Percentiles rank a stretch among this genome's conserved stretches.
phyloP scores from a whole-genome alignment of 2,113 vertebrate species.

The Morone chrysops region DNA sequence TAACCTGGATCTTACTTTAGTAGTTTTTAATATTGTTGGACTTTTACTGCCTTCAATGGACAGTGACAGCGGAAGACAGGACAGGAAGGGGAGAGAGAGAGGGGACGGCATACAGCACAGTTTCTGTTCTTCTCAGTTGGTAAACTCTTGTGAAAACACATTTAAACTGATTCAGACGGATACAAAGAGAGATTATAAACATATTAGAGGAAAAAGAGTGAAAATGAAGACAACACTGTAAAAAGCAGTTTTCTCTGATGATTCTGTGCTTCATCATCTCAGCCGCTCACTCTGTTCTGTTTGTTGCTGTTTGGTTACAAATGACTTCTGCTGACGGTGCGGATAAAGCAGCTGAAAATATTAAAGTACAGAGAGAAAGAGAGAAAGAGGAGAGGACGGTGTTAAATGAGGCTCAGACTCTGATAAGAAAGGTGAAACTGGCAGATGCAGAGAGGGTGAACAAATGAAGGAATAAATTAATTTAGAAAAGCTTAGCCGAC shows the following conservation, averaged over 20 bases:
- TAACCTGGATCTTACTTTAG: neutral
- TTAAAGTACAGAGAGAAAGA: neutral
- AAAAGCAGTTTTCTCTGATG: neutral
- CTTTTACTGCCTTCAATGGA: too few species aligned
- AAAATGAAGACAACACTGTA: neutral
- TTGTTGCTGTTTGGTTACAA: neutral
- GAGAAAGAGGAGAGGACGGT: neutral
- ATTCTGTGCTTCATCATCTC: neutral
- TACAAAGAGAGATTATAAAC: too few species aligned
- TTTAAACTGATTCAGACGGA: too few species aligned
- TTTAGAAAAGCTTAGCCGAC: constrained; percentile 8
- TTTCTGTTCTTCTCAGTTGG: too few species aligned
- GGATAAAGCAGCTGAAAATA: neutral
- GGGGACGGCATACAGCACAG: too few species aligned
- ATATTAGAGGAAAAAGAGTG: too few species aligned
- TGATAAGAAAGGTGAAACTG: constrained; percentile 30
- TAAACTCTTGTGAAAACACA: too few species aligned
- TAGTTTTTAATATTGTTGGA: neutral
- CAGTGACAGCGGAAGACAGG: too few species aligned
- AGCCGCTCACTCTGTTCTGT: neutral
- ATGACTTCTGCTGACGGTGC: neutral
- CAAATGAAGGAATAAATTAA: constrained; percentile 29
- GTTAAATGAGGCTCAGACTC: neutral
- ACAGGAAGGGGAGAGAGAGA: too few species aligned
- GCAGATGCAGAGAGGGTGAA: constrained; percentile 26